A percentile compares a stretch with the other conserved stretches of the same genome.
phyloP scores from a whole-genome alignment of 1,140 invertebrate species.

The Homalodisca vitripennis region DNA sequence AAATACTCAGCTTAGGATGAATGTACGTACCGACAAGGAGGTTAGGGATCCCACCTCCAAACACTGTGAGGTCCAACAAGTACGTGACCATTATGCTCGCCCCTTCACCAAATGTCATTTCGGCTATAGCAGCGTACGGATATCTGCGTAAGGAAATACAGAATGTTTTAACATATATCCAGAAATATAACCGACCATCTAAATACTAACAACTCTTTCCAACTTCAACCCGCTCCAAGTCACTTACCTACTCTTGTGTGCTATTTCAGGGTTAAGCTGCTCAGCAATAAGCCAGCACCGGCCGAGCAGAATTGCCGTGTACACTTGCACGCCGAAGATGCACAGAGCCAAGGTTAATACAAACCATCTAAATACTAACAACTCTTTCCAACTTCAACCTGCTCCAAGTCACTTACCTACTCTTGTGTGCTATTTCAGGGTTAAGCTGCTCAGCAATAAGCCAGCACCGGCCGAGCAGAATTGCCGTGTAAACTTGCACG shows the following conservation, averaged over 20 bases:
- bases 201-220: too few species aligned
- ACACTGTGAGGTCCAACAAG: slow-evolving; percentile 69
- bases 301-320: slow-evolving; percentile 70
- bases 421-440: slow-evolving; percentile 64
- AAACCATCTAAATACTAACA: too few species aligned
- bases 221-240: too few species aligned
- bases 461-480: slow-evolving; percentile 71
- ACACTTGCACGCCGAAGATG: slow-evolving; percentile 69
- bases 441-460: slow-evolving; percentile 65
- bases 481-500: slow-evolving; percentile 74
- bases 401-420: slow-evolving; percentile 50
- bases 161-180: too few species aligned
- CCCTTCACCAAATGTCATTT: slow-evolving; percentile 63
- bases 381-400: too few species aligned
- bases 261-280: slow-evolving; percentile 63
- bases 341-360: slow-evolving; percentile 65
- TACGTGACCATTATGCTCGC: slow-evolving; percentile 61
- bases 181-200: too few species aligned
- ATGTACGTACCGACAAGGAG: slow-evolving; percentile 64
- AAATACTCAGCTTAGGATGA: neutral
- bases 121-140: slow-evolving; percentile 73
- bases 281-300: slow-evolving; percentile 72
- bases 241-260: slow-evolving; percentile 60
- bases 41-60: slow-evolving; percentile 72
- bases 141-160: too few species aligned